Evolutionary conservation across 2,888 invertebrate genomes (phyloP), one percentile per base, ranked within the genome.

Genomic region (Pemphredon lugubris): DNA sequence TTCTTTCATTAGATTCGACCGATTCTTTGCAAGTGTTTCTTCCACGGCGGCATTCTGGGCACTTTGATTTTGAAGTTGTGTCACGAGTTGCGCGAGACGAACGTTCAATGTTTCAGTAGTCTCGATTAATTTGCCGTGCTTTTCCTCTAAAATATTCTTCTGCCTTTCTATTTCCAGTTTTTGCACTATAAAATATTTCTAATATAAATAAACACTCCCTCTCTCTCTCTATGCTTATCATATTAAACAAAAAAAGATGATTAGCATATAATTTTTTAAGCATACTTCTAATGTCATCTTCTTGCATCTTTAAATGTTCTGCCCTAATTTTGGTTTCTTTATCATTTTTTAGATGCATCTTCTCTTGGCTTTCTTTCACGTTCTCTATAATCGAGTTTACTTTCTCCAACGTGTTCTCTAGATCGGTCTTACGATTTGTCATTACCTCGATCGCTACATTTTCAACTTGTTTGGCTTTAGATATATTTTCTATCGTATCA

Each of bases 381-480:
- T 64, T 76, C 18, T 77, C 82, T 51, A 86, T 76, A n/a, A 86
- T 81, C 34, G 63, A 42, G 71, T 83, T 66, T 14, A 85, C 83
- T 65, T 83, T 86, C 54, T 86, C 68, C 20, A 89, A 73, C 48
- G 88, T 74, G 71, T 85, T 79, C 13, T 78, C 75, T 20, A 89
- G 66, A 71, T 87, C 85, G 57, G 69, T 79, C 50, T 84, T 86
- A 5, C 83, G 83, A 11, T 54, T 73, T 11, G 79, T 82, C 66
- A 88, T 75, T 20, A 79, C 77, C 26, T 84, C 82, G 6, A 88
- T 74, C 14, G 85, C 83, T 54, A 77, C 58, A 61, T 84, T 78
- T 66, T 89, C 89, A 3, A 82, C 53, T 26, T 86, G 82, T 74
- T 88, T 89, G 21, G 86, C 83, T 72, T 77, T 85, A 7, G 83